A percentile compares a stretch with the other conserved stretches of the same genome.
Conservation (phyloP, 1,140 invertebrate species). For the Drosophila littoralis region DNA sequence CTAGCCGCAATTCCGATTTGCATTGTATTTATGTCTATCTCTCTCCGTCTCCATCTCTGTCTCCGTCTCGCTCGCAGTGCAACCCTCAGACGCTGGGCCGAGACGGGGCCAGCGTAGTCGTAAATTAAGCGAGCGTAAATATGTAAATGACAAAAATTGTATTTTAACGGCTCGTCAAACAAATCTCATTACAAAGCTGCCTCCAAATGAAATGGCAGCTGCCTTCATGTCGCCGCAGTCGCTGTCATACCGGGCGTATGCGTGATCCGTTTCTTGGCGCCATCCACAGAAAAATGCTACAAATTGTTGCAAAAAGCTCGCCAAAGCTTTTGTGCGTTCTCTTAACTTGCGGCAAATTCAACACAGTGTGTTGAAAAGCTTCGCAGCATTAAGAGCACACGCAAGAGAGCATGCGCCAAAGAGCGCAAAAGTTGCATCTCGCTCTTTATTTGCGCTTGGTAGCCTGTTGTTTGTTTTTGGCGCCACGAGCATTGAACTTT, state of each 20-base stretch:
- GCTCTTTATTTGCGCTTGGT: slow-evolving; percentile 19
- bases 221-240: slow-evolving; percentile 11
- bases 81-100: slow-evolving; percentile 4
- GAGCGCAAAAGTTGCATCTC: not conserved
- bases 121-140: slow-evolving; percentile 49
- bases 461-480: slow-evolving; percentile 37
- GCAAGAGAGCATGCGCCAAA: slow-evolving; percentile 32
- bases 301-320: slow-evolving; percentile 50
- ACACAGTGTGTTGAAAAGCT: slow-evolving; percentile 76
- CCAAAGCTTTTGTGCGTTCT: slow-evolving; percentile 43
- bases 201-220: slow-evolving; percentile 26
- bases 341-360: slow-evolving; percentile 46
- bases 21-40: not conserved
- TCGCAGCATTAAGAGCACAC: not conserved
- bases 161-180: slow-evolving; percentile 34
- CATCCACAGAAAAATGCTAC: not conserved
- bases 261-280: slow-evolving; percentile 14
- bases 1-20: not conserved
- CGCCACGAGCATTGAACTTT: slow-evolving; percentile 68
- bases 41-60: not conserved
- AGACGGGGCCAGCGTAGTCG: slow-evolving; percentile 57
- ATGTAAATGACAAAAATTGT: slow-evolving; percentile 30
- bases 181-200: slow-evolving; percentile 38
- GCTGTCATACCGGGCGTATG: slow-evolving; percentile 43
- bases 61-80: not conserved